Percentiles rank a stretch among this genome's conserved stretches.
These are phyloP conservation scores for Kryptopterus vitreolus DNA, from an alignment of 2,797 vertebrate species.

Conservation along the genomic window DNA sequence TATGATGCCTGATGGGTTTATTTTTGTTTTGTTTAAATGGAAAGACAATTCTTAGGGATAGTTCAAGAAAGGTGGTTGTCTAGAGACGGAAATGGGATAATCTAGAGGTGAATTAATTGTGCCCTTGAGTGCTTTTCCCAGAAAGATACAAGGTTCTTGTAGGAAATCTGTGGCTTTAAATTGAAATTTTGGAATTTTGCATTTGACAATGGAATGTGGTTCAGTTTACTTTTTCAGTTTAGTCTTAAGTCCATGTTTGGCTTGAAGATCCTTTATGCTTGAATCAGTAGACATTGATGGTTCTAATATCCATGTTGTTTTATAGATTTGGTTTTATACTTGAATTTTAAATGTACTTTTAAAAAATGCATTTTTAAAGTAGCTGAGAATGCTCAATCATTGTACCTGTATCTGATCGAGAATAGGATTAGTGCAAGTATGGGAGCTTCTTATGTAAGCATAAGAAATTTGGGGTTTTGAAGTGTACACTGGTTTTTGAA, in stretches of 20 bases:
- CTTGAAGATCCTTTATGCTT: background rate
- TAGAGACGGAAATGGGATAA: background rate
- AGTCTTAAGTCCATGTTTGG: background rate
- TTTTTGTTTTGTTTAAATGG: background rate
- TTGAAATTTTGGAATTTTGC: background rate
- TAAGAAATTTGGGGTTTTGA: background rate
- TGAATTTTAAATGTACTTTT: background rate
- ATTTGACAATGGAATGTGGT: background rate
- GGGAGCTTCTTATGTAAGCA: background rate
- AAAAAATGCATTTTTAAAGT: background rate
- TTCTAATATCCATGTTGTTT: background rate
- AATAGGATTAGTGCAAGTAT: too few relatives aligned
- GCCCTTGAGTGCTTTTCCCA: background rate
- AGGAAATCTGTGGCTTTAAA: background rate
- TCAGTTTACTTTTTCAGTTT: background rate
- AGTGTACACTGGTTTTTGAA: background rate
- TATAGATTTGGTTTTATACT: background rate
- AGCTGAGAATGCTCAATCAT: background rate
- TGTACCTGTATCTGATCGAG: background rate
- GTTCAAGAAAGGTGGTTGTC: background rate
- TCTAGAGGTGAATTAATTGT: background rate
- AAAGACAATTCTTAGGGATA: background rate
- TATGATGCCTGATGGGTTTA: background rate
- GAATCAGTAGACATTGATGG: background rate
- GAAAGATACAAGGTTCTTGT: too few relatives aligned